These are phyloP conservation scores for Tricholauxania praeusta DNA, from an alignment of 2,888 invertebrate genomes.

Conservation along the genomic window DNA sequence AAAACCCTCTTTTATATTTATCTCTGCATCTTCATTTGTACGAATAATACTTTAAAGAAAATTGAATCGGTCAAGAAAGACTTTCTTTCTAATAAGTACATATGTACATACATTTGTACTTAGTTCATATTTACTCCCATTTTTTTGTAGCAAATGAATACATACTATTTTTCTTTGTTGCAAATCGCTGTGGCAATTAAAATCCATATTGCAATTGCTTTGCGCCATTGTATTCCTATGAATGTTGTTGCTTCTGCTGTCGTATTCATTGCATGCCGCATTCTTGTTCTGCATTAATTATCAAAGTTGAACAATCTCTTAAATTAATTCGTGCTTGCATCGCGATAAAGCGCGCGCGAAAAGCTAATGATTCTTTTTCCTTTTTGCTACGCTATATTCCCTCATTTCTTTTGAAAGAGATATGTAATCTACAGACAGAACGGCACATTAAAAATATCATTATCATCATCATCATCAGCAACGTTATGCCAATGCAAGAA, in stretches of 20 bases:
- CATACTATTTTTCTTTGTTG: too few species aligned
- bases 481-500: slow-evolving; percentile 18
- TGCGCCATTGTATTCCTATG: slow-evolving; percentile 17
- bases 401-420: slow-evolving; percentile 33
- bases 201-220: neutral
- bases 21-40: too few species aligned
- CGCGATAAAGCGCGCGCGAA: slow-evolving; percentile 30
- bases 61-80: too few species aligned
- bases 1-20: too few species aligned
- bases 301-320: slow-evolving; percentile 56
- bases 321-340: slow-evolving; percentile 27
- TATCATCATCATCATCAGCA: slow-evolving; percentile 6
- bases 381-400: slow-evolving; percentile 49
- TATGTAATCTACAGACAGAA: slow-evolving; percentile 47
- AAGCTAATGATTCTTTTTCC: slow-evolving; percentile 20
- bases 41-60: too few species aligned
- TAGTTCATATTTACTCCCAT: too few species aligned
- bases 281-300: slow-evolving; percentile 61
- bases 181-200: too few species aligned
- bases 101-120: too few species aligned
- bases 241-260: slow-evolving; percentile 20
- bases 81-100: too few species aligned
- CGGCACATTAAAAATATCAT: slow-evolving; percentile 46
- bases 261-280: slow-evolving; percentile 51
- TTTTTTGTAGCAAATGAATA: too few species aligned